Conservation (phyloP, 1,140 invertebrate genomes). For the Leptinotarsa texana region DNA sequence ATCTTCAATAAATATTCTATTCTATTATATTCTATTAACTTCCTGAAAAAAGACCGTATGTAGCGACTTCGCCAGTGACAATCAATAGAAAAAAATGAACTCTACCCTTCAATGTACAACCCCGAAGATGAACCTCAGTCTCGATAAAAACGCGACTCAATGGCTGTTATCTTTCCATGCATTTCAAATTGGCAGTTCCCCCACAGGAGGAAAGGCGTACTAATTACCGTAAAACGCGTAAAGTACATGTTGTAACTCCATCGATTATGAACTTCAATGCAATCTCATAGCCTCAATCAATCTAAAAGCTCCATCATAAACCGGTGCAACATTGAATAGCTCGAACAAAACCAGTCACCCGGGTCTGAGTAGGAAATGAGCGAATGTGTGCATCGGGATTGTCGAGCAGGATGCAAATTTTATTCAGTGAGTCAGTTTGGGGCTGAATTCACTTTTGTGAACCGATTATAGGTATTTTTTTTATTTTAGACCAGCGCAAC, state of each 20-base stretch:
- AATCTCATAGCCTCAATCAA: background rate
- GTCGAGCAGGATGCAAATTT: background rate
- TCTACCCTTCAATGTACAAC: too few relatives aligned
- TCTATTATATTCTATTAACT: too few relatives aligned
- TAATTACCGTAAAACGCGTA: conserved; percentile 22
- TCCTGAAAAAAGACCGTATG: too few relatives aligned
- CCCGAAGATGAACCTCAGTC: too few relatives aligned
- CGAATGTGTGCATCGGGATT: background rate
- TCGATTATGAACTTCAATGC: conserved; percentile 16
- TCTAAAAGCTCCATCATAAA: conserved; percentile 6
- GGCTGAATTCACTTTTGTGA: background rate
- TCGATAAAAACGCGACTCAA: too few relatives aligned
- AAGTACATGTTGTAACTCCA: conserved; percentile 19
- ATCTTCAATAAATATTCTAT: too few relatives aligned
- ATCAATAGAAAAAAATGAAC: too few relatives aligned
- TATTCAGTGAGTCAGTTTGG: background rate
- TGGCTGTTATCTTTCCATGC: background rate
- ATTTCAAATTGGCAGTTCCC: conserved; percentile 8
- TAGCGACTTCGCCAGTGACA: too few relatives aligned
- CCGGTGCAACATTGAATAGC: conserved; percentile 1
- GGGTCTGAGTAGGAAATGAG: background rate
- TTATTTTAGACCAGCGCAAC: too few relatives aligned
- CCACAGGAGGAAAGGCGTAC: conserved; percentile 5
- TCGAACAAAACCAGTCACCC: background rate
- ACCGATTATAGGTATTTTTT: too few relatives aligned